These are phyloP conservation scores for Gisinianus flammeolus DNA, from an alignment of 2,888 invertebrate species.

Conservation along the genomic window DNA sequence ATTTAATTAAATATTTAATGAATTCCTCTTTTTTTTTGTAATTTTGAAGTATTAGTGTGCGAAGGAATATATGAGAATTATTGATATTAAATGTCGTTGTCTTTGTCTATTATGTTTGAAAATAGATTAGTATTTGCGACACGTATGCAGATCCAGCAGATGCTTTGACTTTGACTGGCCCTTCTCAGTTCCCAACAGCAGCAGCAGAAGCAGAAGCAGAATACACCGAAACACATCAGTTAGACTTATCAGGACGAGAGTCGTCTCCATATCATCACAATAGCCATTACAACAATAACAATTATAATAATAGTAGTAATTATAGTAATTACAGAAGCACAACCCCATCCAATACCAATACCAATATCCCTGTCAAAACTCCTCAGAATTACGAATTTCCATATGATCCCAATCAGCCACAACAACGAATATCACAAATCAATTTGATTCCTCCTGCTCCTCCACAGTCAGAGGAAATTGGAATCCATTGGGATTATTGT, in stretches of 20 bases:
- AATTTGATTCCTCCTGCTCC: neutral
- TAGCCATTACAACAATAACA: neutral
- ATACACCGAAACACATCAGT: neutral
- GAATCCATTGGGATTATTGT: no score
- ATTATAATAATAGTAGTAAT: neutral
- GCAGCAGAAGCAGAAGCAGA: neutral
- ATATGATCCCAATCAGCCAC: neutral
- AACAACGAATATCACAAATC: neutral
- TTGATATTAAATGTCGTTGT: neutral
- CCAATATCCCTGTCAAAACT: neutral
- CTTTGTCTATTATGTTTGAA: neutral
- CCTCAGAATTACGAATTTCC: neutral
- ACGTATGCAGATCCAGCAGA: slow-evolving; percentile 22
- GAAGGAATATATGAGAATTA: neutral
- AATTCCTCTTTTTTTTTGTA: neutral
- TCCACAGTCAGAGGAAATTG: neutral
- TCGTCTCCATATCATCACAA: neutral
- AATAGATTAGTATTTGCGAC: slow-evolving; percentile 15
- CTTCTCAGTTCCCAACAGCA: neutral
- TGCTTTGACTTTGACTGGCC: neutral
- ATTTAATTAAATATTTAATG: neutral
- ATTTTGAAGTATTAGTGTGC: neutral
- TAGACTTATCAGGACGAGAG: neutral
- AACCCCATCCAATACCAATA: neutral
- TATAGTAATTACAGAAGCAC: neutral